Percentiles rank a stretch among this genome's conserved stretches.
Conservation (phyloP, 2,888 invertebrate genomes). For the Onchidella celtica region DNA sequence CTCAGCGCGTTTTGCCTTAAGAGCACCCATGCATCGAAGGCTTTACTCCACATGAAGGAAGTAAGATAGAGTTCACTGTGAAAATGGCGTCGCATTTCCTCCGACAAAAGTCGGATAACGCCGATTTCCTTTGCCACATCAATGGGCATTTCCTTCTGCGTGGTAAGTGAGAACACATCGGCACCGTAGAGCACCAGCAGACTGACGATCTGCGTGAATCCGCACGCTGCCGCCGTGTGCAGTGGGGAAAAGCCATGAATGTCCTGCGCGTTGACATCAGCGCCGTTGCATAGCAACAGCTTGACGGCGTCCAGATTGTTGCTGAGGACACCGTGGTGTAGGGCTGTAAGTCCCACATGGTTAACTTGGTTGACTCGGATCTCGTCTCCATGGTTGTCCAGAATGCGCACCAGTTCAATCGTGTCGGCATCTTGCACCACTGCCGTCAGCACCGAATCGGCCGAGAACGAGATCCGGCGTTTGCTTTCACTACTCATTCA, state of each 20-base stretch:
- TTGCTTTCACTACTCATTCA: constrained; percentile 44
- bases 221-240: constrained; percentile 75
- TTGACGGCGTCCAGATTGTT: constrained; percentile 76
- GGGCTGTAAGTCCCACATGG: constrained; percentile 72
- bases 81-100: constrained; percentile 66
- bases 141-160: constrained; percentile 68
- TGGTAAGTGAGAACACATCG: constrained; percentile 67
- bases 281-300: constrained; percentile 67
- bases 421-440: constrained; percentile 75
- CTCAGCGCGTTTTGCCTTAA: neutral
- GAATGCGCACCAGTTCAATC: constrained; percentile 64
- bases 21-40: constrained; percentile 32
- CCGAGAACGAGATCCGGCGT: constrained; percentile 72
- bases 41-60: constrained; percentile 45
- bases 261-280: constrained; percentile 70
- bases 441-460: constrained; percentile 71
- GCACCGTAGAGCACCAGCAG: constrained; percentile 71
- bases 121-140: constrained; percentile 72
- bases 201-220: constrained; percentile 68
- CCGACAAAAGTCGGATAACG: constrained; percentile 63
- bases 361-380: constrained; percentile 65
- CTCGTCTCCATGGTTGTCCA: constrained; percentile 62
- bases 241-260: constrained; percentile 72
- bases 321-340: constrained; percentile 73
- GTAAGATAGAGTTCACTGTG: constrained; percentile 61